Evolutionary conservation across 2,888 invertebrate species (phyloP).

Genomic region (Petrolisthes cinctipes): DNA sequence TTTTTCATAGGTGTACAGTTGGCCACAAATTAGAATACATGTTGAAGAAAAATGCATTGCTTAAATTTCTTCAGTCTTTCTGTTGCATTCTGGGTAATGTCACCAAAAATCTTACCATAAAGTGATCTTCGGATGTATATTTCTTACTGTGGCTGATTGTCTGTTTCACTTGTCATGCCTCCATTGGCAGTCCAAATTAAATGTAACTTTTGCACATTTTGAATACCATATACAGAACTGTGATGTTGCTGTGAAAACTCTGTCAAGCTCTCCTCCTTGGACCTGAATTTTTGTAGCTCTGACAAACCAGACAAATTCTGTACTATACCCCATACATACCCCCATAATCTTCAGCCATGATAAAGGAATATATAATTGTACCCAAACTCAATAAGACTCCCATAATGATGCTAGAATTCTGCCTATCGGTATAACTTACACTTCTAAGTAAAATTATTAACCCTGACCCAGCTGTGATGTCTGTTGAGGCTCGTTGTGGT

Average conservation of each 20-base stretch:
- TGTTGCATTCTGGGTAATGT: neutral
- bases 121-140: too few species aligned
- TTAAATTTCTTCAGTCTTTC: too few species aligned
- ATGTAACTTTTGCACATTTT: neutral
- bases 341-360: neutral
- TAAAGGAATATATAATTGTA: neutral
- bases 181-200: neutral
- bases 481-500: neutral
- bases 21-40: neutral
- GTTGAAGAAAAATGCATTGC: too few species aligned
- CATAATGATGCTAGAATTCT: conserved; percentile 45
- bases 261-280: neutral
- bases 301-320: neutral
- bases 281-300: neutral
- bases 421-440: conserved; percentile 24
- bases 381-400: conserved; percentile 16
- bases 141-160: too few species aligned
- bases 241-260: conserved; percentile 1
- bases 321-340: neutral
- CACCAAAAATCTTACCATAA: too few species aligned
- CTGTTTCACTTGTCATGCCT: neutral
- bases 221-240: neutral
- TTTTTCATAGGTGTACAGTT: conserved; percentile 1
- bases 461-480: neutral
- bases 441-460: neutral